Base-by-base conservation (phyloP, 2,113 vertebrate species). In the Epinephelus moara region DNA sequence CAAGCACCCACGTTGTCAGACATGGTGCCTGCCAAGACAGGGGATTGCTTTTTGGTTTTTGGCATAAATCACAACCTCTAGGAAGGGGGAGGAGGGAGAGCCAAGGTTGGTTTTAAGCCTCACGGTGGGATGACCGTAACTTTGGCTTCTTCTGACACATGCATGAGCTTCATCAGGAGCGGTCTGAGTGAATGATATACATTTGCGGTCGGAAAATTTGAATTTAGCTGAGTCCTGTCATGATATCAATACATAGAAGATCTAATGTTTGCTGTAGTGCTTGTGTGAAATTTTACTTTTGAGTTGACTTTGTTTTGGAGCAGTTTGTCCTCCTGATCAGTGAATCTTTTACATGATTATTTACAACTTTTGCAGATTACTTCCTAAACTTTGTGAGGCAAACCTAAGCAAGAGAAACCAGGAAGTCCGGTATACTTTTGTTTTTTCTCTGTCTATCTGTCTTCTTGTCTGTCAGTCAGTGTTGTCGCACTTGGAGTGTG, bases 21-120 rank as follows among this genome's bases (percentile, higher is more conserved):
- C 71, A 62, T 23, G 75, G 61, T 78, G 78, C 70, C 84, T 80
- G 90, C 88, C 91, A 88, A 88, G 88, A 80, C 73, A 89, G 76
- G 83, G 56, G 57, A 88, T 84, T 85, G 83, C 86, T 79, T 85
- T 82, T 85, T 89, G 82, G 87, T 89, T 87, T 91, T 85, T 87
- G 80, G 73, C 74, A 78, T 87, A 75, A 89, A 91, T 90, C 70
- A 81, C 63, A 69, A 79, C 85, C 71, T 80, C 33, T n/a, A 63
- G 52, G 57, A 49, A 42, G 33, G 53, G 84, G 84, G 85, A 67
- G 81, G 55, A 80, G 56, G 25, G 23, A 56, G 19, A 45, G 42
- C 70, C 49, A 76, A 76, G 63, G 30, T 52, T 55, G 63, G 30
- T 52, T 55, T 8, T 45, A 75, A 75, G 73, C 42, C 68, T 70